phyloP scores from a whole-genome alignment of 2,888 invertebrate genomes.

The Julus scanicus region DNA sequence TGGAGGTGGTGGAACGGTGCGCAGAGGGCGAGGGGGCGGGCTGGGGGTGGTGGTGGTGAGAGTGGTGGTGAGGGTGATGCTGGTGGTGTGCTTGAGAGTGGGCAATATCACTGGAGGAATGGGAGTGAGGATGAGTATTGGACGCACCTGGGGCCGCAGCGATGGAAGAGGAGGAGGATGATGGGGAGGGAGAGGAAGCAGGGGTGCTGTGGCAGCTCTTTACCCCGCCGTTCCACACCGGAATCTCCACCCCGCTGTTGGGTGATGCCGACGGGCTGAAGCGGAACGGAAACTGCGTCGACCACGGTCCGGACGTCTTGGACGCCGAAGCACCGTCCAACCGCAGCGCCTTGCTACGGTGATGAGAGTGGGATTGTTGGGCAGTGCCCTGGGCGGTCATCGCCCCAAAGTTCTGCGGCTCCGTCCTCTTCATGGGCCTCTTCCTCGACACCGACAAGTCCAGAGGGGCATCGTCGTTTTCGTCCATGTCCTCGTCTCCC shows the following conservation, averaged over 20 bases:
- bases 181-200: conserved; percentile 52
- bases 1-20: conserved; percentile 50
- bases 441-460: conserved; percentile 84
- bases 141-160: conserved; percentile 72
- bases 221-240: conserved; percentile 58
- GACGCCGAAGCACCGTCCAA: conserved; percentile 49
- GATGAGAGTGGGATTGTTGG: conserved; percentile 7
- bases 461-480: conserved; percentile 74
- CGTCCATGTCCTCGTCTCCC: conserved; percentile 67
- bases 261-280: conserved; percentile 58
- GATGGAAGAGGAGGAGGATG: conserved; percentile 47
- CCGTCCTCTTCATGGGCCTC: conserved; percentile 53
- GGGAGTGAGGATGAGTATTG: conserved; percentile 59
- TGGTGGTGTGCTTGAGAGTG: conserved; percentile 73
- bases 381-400: neutral
- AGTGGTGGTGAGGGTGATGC: conserved; percentile 68
- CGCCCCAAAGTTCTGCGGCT: neutral
- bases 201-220: conserved; percentile 54
- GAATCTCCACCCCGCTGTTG: conserved; percentile 58
- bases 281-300: conserved; percentile 58
- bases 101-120: conserved; percentile 69
- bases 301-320: conserved; percentile 57
- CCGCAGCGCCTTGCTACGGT: conserved; percentile 54
- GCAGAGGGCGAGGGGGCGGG: conserved; percentile 11
- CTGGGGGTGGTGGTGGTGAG: conserved; percentile 43